Evolutionary conservation across 2,797 vertebrate species (phyloP).

Genomic region (Pseudocheirus occidentalis): DNA sequence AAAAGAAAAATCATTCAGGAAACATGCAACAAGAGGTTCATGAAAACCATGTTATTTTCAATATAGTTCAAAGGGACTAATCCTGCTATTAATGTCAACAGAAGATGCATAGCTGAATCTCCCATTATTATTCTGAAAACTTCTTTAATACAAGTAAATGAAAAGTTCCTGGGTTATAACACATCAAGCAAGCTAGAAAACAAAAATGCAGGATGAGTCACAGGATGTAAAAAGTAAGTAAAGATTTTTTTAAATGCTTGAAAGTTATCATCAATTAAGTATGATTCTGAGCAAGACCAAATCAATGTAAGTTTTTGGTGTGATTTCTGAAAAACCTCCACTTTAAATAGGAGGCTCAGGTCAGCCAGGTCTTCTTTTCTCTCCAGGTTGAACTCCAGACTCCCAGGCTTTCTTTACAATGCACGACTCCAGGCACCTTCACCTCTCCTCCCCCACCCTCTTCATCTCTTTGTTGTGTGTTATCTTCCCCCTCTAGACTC

Average conservation of each 20-base stretch:
- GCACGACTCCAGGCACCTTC: neutral
- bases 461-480: neutral
- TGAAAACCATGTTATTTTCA: neutral
- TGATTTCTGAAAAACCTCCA: neutral
- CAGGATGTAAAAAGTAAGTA: constrained; percentile 5
- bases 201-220: constrained; percentile 27
- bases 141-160: constrained; percentile 15
- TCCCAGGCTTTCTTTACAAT: neutral
- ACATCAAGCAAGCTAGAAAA: constrained; percentile 22
- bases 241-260: constrained; percentile 1
- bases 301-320: neutral
- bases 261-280: constrained; percentile 53
- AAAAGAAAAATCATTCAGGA: neutral
- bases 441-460: neutral
- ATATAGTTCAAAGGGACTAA: neutral
- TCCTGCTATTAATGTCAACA: neutral
- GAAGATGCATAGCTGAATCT: neutral
- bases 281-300: constrained; percentile 48
- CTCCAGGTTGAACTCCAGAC: neutral
- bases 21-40: neutral
- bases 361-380: neutral
- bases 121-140: constrained; percentile 22
- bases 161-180: constrained; percentile 9
- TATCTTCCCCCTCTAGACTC: neutral
- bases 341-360: neutral